Evolutionary conservation across 2,797 vertebrate genomes (phyloP).

Genomic region (Rhinichthys osculus): DNA sequence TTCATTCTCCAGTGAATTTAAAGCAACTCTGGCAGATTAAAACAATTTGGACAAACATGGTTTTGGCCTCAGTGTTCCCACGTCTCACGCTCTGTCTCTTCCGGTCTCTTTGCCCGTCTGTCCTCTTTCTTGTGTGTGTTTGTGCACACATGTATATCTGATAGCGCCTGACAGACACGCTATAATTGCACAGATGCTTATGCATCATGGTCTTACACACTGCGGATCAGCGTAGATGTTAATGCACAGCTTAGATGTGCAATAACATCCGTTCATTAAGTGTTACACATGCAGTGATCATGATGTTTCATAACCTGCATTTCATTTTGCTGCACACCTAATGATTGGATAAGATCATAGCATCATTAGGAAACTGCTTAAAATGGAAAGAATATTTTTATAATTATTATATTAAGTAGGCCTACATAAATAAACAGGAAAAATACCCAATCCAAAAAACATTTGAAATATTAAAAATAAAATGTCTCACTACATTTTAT

Average conservation of each 20-base stretch:
- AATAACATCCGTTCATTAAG: constrained; percentile 2
- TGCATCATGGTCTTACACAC: not conserved
- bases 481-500: too few relatives aligned
- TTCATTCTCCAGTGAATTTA: constrained; percentile 25
- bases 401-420: not conserved
- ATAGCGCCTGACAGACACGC: not conserved
- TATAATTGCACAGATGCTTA: constrained; percentile 18
- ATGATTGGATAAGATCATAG: not conserved
- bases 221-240: not conserved
- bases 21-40: not conserved
- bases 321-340: not conserved
- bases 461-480: too few relatives aligned
- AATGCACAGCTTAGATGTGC: constrained; percentile 5
- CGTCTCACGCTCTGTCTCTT: constrained; percentile 19
- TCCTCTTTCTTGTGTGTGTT: not conserved
- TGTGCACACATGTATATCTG: not conserved
- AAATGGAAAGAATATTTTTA: too few relatives aligned
- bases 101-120: constrained; percentile 4
- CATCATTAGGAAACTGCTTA: not conserved
- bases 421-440: not conserved
- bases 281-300: not conserved
- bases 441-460: not conserved
- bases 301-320: not conserved
- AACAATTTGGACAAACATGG: constrained; percentile 9
- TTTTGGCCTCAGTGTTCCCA: not conserved